Percentiles rank a stretch among this genome's conserved stretches.
These are phyloP conservation scores for Drosophila greeni DNA, from an alignment of 2,888 invertebrate genomes.

Conservation along the genomic window DNA sequence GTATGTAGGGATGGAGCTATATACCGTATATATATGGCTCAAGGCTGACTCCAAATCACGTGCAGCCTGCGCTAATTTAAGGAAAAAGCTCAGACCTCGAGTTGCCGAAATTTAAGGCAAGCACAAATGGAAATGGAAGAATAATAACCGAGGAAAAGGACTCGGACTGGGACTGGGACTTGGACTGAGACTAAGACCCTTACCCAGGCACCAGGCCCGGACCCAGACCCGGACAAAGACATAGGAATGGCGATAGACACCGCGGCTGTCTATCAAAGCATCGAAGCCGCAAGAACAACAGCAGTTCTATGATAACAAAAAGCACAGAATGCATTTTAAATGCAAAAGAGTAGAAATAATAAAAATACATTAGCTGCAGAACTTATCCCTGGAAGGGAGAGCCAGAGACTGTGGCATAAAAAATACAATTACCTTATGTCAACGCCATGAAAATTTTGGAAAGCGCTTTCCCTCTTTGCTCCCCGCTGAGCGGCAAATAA, in stretches of 20 bases:
- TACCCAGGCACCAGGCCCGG: neutral
- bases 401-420: conserved; percentile 40
- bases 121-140: conserved; percentile 38
- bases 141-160: conserved; percentile 23
- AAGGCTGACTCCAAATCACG: conserved; percentile 55
- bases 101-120: conserved; percentile 20
- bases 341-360: conserved; percentile 70
- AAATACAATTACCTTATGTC: conserved; percentile 71
- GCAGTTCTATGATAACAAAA: conserved; percentile 34
- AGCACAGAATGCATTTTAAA: conserved; percentile 66
- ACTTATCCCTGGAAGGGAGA: conserved; percentile 37
- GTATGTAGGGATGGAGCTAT: conserved; percentile 27
- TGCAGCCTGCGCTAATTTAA: conserved; percentile 59
- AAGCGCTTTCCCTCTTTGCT: conserved; percentile 11
- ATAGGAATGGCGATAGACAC: conserved; percentile 16
- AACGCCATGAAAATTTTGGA: conserved; percentile 57
- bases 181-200: too few relatives aligned
- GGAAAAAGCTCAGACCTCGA: conserved; percentile 22
- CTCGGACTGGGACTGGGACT: neutral
- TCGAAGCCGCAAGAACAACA: conserved; percentile 33
- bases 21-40: conserved; percentile 17
- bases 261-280: conserved; percentile 30
- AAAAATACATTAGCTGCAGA: conserved; percentile 70
- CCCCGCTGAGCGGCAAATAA: conserved; percentile 3
- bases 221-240: conserved; percentile 8